A percentile compares a stretch with the other conserved stretches of the same genome.
phyloP scores from a whole-genome alignment of 2,113 vertebrate genomes.

The Eretmochelys imbricata region DNA sequence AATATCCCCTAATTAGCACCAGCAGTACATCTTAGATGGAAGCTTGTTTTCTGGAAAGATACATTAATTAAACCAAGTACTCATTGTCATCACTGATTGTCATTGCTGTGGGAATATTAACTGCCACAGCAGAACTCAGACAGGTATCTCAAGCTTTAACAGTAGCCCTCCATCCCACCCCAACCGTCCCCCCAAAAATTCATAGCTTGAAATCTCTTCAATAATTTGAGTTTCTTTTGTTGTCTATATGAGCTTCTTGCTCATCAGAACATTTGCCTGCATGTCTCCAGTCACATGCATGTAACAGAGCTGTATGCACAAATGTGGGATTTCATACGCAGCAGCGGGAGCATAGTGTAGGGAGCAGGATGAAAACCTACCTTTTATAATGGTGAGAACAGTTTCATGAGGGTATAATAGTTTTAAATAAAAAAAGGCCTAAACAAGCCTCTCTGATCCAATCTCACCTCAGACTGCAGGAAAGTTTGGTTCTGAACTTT shows the following conservation, averaged over 20 bases:
- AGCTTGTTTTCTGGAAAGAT: background rate
- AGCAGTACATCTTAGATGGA: background rate
- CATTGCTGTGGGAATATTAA: slow-evolving; percentile 72
- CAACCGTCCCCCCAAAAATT: background rate
- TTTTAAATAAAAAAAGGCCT: background rate
- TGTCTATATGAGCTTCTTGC: slow-evolving; percentile 21
- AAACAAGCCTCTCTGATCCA: background rate
- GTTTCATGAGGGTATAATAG: slow-evolving; percentile 1
- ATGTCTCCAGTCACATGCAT: slow-evolving; percentile 27
- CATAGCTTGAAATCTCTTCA: background rate
- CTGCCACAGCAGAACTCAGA: slow-evolving; percentile 42
- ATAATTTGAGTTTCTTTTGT: background rate
- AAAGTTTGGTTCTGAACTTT: background rate
- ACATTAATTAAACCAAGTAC: background rate
- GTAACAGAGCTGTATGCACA: background rate
- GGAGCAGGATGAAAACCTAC: background rate
- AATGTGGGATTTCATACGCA: background rate
- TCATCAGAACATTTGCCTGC: background rate
- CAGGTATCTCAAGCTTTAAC: slow-evolving; percentile 20
- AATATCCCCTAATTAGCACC: background rate
- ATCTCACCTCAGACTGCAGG: background rate
- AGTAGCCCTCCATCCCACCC: background rate
- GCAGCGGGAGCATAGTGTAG: background rate
- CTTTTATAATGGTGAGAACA: background rate
- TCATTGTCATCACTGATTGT: slow-evolving; percentile 64